These are phyloP conservation scores for Saguinus imperator DNA, from an alignment of 2,113 vertebrate species.

Conservation along the genomic window DNA sequence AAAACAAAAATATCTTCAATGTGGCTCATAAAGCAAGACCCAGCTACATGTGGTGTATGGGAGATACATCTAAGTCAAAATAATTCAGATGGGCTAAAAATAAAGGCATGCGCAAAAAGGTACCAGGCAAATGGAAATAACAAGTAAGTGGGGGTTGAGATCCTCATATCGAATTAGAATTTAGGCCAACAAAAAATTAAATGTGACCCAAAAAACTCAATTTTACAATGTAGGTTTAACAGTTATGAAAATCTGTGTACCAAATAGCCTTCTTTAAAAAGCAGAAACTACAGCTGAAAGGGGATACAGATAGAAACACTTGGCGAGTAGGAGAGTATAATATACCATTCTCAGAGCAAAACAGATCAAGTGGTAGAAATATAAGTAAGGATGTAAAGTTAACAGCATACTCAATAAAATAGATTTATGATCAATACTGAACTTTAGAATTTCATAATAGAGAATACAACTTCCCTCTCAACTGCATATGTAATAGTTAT, in stretches of 20 bases:
- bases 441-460: neutral
- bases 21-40: slow-evolving; percentile 19
- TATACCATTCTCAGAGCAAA: neutral
- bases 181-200: slow-evolving; percentile 11
- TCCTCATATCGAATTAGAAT: slow-evolving; percentile 16
- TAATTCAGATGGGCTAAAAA: slow-evolving; percentile 26
- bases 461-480: neutral
- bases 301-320: neutral
- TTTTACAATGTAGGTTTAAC: slow-evolving; percentile 22
- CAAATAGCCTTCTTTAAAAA: slow-evolving; percentile 11
- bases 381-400: neutral
- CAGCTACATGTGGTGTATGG: neutral
- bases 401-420: slow-evolving; percentile 7
- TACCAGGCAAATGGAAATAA: slow-evolving; percentile 26
- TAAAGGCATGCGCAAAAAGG: neutral
- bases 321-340: neutral
- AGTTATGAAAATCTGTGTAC: neutral
- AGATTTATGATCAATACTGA: neutral
- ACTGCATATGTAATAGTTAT: neutral
- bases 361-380: slow-evolving; percentile 19
- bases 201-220: neutral
- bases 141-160: neutral
- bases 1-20: slow-evolving; percentile 18
- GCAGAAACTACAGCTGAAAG: neutral
- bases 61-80: slow-evolving; percentile 28